These are phyloP conservation scores for Phyllostomus hastatus DNA, from an alignment of 2,113 vertebrate species.

Conservation along the genomic window DNA sequence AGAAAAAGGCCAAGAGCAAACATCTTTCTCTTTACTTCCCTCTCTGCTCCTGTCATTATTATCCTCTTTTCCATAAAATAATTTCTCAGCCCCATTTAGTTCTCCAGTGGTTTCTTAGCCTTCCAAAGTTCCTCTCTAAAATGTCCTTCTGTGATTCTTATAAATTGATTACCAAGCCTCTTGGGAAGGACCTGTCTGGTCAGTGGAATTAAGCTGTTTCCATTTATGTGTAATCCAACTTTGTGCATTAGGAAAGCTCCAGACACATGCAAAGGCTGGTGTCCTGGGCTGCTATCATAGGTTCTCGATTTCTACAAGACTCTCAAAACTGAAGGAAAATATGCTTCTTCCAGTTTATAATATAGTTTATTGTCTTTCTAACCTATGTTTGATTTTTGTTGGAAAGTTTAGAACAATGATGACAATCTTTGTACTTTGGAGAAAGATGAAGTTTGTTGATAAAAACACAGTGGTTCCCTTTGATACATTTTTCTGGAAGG, in stretches of 20 bases:
- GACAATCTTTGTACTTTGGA: not conserved
- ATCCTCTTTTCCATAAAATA: not conserved
- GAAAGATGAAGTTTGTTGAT: not conserved
- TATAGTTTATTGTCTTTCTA: not conserved
- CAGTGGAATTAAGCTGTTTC: not conserved
- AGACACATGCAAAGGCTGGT: not conserved
- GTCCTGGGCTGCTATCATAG: not conserved
- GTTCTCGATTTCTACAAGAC: not conserved
- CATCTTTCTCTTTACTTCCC: not conserved
- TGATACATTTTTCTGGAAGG: not conserved
- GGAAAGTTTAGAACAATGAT: not conserved
- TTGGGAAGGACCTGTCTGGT: not conserved
- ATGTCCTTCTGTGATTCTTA: not conserved
- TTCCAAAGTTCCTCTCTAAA: not conserved
- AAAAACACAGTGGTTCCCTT: not conserved
- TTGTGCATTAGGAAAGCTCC: not conserved
- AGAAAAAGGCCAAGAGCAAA: not conserved
- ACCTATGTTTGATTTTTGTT: not conserved
- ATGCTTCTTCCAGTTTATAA: not conserved
- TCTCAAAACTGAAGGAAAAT: not conserved
- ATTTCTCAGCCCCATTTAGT: not conserved
- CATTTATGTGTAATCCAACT: not conserved
- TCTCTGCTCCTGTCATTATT: not conserved
- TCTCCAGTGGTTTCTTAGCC: not conserved
- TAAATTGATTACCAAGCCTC: not conserved